These are phyloP conservation scores for Penaeus japonicus DNA, from an alignment of 1,140 invertebrate species.

Conservation along the genomic window DNA sequence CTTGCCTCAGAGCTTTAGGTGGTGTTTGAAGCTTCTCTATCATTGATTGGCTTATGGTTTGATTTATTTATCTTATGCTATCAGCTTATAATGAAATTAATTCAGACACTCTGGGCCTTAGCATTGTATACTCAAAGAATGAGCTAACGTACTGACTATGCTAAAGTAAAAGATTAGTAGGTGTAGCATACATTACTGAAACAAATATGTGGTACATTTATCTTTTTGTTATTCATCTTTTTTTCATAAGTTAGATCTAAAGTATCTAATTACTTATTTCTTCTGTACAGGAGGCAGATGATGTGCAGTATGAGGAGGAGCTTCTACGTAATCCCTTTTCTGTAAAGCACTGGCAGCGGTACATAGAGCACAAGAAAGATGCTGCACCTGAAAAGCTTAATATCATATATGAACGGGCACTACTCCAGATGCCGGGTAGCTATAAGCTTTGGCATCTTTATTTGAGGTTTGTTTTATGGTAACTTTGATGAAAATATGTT, in stretches of 20 bases:
- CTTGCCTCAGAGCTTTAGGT: no score
- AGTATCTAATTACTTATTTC: background rate
- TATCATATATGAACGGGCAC: constrained; percentile 92
- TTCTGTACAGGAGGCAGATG: constrained; percentile 79
- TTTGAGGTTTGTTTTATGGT: constrained; percentile 71
- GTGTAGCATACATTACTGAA: no score
- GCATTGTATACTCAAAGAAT: no score
- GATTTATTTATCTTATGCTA: no score
- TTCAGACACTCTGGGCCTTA: no score
- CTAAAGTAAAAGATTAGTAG: no score
- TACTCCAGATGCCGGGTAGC: constrained; percentile 96
- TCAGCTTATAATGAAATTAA: no score
- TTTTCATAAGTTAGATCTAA: background rate
- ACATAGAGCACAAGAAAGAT: constrained; percentile 94
- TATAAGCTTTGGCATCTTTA: constrained; percentile 99
- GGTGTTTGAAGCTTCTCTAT: no score
- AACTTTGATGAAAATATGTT: background rate
- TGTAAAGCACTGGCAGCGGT: constrained; percentile 97
- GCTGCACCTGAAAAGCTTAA: constrained; percentile 81
- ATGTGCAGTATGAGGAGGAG: constrained; percentile 97
- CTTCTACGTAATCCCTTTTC: constrained; percentile 96
- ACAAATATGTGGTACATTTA: no score
- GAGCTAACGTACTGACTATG: no score
- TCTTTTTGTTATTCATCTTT: no score
- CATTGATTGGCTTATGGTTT: no score